Base-by-base conservation (phyloP, 2,888 invertebrate species). In the Thyatira batis region DNA sequence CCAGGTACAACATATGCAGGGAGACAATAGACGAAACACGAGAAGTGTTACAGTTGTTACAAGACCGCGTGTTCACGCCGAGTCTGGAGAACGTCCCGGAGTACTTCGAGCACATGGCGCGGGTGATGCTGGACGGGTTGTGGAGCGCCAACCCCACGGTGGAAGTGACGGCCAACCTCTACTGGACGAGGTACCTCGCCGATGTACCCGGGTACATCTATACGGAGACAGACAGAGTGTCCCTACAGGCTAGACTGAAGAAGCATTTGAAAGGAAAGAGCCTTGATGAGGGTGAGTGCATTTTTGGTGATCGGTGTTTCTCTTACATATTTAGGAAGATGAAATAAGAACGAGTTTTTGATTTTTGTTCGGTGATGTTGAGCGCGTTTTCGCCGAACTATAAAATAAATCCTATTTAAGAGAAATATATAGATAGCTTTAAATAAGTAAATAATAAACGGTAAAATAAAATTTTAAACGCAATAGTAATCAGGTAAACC, bases 1-100 rank as follows among this genome's bases (percentile, higher is more conserved):
- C 43, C 78, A 95, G 96, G 66, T 96, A 94, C 79, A 96, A 96
- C 76, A 87, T 96, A 2, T 96, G 96, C 73, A 93, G 93, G 2
- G 90, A 92, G 1, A 93, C 93, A 5, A 89, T 94, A 50, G 90
- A 92, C 0, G 95, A 95, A 73, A 95, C 96, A 0, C 92, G 87
- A 20, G 87, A 91, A 51, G 92, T 95, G 0, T 95, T 95, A 66
- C 89, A 93, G 20, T 73, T 92, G 33, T 76, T 95, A 0, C 84
- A 93, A 51, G 93, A 94, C 0, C 89, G 94, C 1, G 92, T 95
- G 0, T 95, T 93, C 71, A 87, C 92, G 8, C 95, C 96, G 0
- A 90, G 92, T 25, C 75, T 96, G 9, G 90, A 92, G 50, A 88
- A 92, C 45, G 93, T 93, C 2, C 93, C 93, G 0, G 86, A 94